phyloP scores from a whole-genome alignment of 1,140 invertebrate genomes.

The Atta texana region DNA sequence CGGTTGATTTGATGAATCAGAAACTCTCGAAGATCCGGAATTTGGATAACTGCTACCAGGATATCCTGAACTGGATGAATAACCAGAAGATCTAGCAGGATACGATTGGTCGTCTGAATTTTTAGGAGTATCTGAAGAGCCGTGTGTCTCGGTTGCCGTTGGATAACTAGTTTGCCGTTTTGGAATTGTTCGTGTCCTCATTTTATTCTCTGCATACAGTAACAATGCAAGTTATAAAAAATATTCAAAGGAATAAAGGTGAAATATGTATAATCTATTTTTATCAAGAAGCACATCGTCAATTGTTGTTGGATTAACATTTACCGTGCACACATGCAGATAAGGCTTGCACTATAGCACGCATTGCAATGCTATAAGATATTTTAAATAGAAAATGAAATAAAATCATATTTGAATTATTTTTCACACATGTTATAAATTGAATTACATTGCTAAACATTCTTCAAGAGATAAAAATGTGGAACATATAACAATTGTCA shows the following conservation, averaged over 20 bases:
- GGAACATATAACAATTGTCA: not conserved
- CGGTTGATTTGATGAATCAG: slow-evolving; percentile 32
- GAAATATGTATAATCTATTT: not conserved
- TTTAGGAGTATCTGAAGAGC: slow-evolving; percentile 11
- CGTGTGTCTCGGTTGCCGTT: not conserved
- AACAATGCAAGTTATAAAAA: not conserved
- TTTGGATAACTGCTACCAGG: slow-evolving; percentile 42
- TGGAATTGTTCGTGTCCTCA: slow-evolving; percentile 63
- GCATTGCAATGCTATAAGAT: not conserved
- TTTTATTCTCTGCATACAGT: slow-evolving; percentile 82
- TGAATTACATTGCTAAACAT: not conserved
- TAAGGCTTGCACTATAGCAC: not conserved
- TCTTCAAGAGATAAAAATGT: not conserved
- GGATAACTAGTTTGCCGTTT: slow-evolving; percentile 57
- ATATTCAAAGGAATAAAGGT: not conserved
- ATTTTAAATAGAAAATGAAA: no score
- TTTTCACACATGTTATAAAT: not conserved
- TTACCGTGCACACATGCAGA: slow-evolving; percentile 19
- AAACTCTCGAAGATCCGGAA: slow-evolving; percentile 10
- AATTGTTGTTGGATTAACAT: not conserved
- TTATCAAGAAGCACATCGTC: not conserved
- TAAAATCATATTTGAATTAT: not conserved
- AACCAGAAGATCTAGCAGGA: slow-evolving; percentile 57
- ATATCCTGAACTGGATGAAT: slow-evolving; percentile 67
- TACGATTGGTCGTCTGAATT: not conserved